Conservation (phyloP, 2,888 invertebrate species). For the Galerucella pusilla region DNA sequence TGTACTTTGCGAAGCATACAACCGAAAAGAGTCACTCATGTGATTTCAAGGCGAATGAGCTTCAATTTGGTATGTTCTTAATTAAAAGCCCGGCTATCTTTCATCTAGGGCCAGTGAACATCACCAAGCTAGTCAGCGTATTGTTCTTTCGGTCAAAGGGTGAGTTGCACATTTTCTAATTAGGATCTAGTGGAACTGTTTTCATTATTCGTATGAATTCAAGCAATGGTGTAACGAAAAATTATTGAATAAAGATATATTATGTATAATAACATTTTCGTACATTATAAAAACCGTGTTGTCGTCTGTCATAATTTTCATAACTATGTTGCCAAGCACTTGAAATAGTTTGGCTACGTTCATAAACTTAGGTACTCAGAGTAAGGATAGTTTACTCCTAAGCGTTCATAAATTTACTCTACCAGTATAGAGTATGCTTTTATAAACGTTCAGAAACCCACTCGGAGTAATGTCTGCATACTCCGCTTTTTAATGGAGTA, state of each 20-base stretch:
- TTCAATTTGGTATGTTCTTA: constrained; percentile 54
- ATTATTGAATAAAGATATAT: neutral
- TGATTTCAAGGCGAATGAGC: constrained; percentile 52
- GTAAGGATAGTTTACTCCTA: too few species aligned
- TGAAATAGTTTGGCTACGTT: too few species aligned
- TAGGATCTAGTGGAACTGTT: constrained; percentile 55
- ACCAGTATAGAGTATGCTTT: too few species aligned
- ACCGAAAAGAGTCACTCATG: constrained; percentile 47
- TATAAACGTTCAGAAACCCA: too few species aligned
- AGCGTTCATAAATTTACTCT: too few species aligned
- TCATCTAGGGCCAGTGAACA: constrained; percentile 58
- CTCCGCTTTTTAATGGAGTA: too few species aligned
- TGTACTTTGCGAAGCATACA: constrained; percentile 14
- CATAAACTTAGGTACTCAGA: too few species aligned
- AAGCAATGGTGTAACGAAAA: neutral
- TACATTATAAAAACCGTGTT: too few species aligned
- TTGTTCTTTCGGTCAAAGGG: constrained; percentile 59
- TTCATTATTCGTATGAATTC: constrained; percentile 6
- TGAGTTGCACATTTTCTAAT: constrained; percentile 57
- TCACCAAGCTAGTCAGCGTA: constrained; percentile 39
- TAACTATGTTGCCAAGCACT: too few species aligned
- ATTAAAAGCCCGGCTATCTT: constrained; percentile 61
- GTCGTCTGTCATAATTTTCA: too few species aligned
- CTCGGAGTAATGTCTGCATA: too few species aligned
- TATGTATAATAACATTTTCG: neutral